Conservation (phyloP, 64 coral and sea anemone species). For the Stichodactyla helianthus region DNA sequence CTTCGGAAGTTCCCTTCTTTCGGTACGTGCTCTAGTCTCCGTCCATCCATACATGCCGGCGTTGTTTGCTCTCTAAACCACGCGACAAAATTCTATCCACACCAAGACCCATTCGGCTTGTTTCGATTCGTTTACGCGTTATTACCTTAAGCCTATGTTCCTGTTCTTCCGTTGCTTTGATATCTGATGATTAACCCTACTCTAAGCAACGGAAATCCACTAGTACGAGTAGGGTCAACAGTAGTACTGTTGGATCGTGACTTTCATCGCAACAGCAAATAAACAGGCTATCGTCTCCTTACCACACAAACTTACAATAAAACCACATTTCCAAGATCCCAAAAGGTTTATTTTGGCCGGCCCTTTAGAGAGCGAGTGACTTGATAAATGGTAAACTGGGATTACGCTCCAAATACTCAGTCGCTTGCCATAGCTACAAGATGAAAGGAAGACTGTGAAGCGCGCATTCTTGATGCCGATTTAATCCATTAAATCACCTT, state of each 20-base stretch:
- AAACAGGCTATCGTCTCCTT: background rate
- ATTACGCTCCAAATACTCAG: background rate
- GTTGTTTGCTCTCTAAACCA: background rate
- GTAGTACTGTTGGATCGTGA: conserved; percentile 5
- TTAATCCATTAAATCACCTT: conserved; percentile 13
- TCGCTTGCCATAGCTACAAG: background rate
- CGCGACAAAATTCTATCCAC: background rate
- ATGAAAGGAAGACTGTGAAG: background rate
- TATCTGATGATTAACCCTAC: background rate
- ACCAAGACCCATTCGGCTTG: background rate
- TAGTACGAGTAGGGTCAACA: background rate
- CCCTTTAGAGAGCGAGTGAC: background rate
- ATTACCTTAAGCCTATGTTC: background rate
- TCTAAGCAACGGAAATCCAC: background rate
- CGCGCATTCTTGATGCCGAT: background rate
- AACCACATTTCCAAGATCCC: background rate
- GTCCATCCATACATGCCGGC: background rate
- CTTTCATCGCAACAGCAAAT: conserved; percentile 28
- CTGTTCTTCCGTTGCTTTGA: background rate
- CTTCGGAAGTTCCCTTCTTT: background rate
- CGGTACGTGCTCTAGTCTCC: background rate
- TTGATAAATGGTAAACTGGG: background rate
- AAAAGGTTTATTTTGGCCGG: background rate
- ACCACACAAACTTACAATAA: background rate
- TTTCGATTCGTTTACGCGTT: background rate